phyloP scores from a whole-genome alignment of 2,888 invertebrate genomes.

The Polydrusus cervinus region DNA sequence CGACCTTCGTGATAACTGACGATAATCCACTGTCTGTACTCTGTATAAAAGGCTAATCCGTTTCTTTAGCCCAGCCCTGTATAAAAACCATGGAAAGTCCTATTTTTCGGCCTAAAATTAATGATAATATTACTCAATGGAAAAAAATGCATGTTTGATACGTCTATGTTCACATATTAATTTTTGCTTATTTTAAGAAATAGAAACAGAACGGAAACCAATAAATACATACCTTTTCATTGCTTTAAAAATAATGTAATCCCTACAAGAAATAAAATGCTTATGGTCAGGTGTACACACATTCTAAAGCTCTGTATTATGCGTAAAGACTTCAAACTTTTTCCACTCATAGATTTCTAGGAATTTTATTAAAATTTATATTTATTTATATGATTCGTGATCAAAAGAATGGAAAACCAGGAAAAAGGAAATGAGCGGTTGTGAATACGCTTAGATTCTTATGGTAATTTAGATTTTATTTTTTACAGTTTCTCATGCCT shows the following conservation, averaged over 20 bases:
- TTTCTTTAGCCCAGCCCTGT: too few species aligned
- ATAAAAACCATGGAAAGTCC: too few species aligned
- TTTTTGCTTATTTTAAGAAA: conserved; percentile 28
- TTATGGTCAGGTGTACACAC: conserved; percentile 41
- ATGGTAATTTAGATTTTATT: conserved; percentile 34
- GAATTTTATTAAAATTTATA: conserved; percentile 42
- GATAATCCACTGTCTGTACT: too few species aligned
- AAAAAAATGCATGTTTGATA: neutral
- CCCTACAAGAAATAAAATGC: conserved; percentile 18
- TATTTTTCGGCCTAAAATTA: too few species aligned
- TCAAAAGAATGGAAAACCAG: conserved; percentile 38
- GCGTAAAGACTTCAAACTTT: conserved; percentile 27
- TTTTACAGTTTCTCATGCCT: neutral
- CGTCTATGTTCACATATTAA: conserved; percentile 25
- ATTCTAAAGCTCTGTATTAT: conserved; percentile 29
- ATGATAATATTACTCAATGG: too few species aligned
- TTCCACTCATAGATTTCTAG: conserved; percentile 39
- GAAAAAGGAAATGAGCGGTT: conserved; percentile 43
- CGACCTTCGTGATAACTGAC: too few species aligned
- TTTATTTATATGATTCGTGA: conserved; percentile 41
- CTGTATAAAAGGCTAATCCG: too few species aligned
- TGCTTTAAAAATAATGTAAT: conserved; percentile 32
- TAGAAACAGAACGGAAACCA: conserved; percentile 33
- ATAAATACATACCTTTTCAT: conserved; percentile 33
- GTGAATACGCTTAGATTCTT: conserved; percentile 23